A percentile compares a stretch with the other conserved stretches of the same genome.
Conservation (phyloP, 2,888 invertebrate species). For the Drosophila histrio region DNA sequence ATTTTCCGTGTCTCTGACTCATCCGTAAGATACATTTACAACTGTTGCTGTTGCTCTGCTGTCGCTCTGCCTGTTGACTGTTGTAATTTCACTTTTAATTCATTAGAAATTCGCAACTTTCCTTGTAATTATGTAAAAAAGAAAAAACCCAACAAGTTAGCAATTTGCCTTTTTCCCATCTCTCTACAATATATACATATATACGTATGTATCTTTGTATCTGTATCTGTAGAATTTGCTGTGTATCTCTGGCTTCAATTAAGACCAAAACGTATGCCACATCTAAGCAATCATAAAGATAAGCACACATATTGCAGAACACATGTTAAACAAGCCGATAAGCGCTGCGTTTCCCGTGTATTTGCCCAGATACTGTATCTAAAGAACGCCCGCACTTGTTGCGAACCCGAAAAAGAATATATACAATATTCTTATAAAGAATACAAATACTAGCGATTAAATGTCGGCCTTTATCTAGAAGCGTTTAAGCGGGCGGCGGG, state of each 20-base stretch:
- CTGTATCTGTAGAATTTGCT: not conserved
- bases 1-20: slow-evolving; percentile 47
- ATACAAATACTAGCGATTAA: slow-evolving; percentile 11
- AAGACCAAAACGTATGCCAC: not conserved
- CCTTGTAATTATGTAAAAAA: slow-evolving; percentile 42
- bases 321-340: slow-evolving; percentile 51
- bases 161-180: not conserved
- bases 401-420: slow-evolving; percentile 26
- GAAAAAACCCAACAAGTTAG: slow-evolving; percentile 2
- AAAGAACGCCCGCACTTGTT: slow-evolving; percentile 50
- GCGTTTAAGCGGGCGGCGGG: not conserved
- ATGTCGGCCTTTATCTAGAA: slow-evolving; percentile 40
- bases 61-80: slow-evolving; percentile 3
- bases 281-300: slow-evolving; percentile 35
- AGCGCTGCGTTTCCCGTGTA: slow-evolving; percentile 37
- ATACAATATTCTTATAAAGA: not conserved
- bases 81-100: slow-evolving; percentile 67
- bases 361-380: slow-evolving; percentile 61
- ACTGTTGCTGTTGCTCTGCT: not conserved
- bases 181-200: too few relatives aligned
- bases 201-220: not conserved
- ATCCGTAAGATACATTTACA: slow-evolving; percentile 35
- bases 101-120: slow-evolving; percentile 54
- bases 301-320: slow-evolving; percentile 44
- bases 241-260: not conserved